Evolutionary conservation across 1,140 invertebrate species (phyloP).

Genomic region (Bombus sibiricus): DNA sequence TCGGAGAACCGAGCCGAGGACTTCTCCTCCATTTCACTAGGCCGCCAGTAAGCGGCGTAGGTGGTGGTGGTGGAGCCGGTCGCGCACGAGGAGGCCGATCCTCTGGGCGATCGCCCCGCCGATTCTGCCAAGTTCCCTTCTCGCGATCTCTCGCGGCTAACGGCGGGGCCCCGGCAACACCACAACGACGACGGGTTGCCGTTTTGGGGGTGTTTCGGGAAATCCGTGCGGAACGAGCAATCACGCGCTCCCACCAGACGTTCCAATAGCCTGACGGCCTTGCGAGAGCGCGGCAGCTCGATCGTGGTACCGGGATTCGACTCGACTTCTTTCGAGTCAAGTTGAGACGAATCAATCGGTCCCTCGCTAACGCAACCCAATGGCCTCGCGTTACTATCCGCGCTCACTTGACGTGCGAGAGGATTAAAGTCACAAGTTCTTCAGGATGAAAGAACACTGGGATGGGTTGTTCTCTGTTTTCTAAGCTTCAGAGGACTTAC

Average conservation of each 20-base stretch:
- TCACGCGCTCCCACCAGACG: conserved; percentile 77
- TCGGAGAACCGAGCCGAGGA: conserved; percentile 86
- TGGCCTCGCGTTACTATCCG: background rate
- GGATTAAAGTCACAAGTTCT: background rate
- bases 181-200: conserved; percentile 82
- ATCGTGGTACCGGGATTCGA: conserved; percentile 74
- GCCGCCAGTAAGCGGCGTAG: conserved; percentile 67
- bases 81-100: conserved; percentile 63
- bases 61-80: conserved; percentile 58
- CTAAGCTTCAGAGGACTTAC: background rate
- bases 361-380: background rate
- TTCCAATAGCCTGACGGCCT: conserved; percentile 76
- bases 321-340: conserved; percentile 10
- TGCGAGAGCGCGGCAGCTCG: conserved; percentile 74
- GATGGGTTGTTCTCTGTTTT: background rate
- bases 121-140: conserved; percentile 75
- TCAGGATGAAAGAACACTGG: background rate
- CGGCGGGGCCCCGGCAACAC: conserved; percentile 81
- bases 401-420: background rate
- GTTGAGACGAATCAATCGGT: background rate
- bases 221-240: conserved; percentile 80
- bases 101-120: conserved; percentile 60
- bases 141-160: conserved; percentile 80
- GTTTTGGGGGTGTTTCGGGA: conserved; percentile 82
- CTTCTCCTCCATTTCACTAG: conserved; percentile 81